These are phyloP conservation scores for Hydropotes inermis DNA, from an alignment of 2,113 vertebrate species.

Conservation along the genomic window DNA sequence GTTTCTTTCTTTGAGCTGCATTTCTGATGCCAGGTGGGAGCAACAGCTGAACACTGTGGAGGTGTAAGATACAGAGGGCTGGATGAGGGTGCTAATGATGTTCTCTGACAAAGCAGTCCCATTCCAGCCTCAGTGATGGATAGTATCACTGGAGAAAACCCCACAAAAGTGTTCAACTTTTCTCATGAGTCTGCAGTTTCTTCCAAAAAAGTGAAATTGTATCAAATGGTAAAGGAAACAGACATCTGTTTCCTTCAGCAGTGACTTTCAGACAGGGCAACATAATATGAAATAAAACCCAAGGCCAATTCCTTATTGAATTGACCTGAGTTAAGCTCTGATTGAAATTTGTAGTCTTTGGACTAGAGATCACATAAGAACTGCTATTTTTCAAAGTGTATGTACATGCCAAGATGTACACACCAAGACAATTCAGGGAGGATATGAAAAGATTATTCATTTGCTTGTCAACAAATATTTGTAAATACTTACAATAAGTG, in stretches of 20 bases:
- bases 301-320: not conserved
- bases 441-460: not conserved
- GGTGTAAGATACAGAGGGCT: not conserved
- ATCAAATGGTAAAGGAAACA: constrained; percentile 31
- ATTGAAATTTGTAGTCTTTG: not conserved
- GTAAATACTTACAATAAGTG: not conserved
- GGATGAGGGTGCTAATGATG: constrained; percentile 6
- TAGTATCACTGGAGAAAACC: constrained; percentile 19
- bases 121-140: constrained; percentile 64
- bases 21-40: constrained; percentile 58
- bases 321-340: not conserved
- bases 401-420: too few relatives aligned
- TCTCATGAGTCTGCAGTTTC: constrained; percentile 70
- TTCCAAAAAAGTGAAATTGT: constrained; percentile 60
- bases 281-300: not conserved
- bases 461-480: not conserved
- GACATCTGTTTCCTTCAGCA: constrained; percentile 49
- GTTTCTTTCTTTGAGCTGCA: constrained; percentile 41
- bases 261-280: not conserved
- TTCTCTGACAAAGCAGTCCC: constrained; percentile 30
- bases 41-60: constrained; percentile 36
- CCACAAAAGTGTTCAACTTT: constrained; percentile 55
- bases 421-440: not conserved
- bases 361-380: not conserved
- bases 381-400: not conserved